Evolutionary conservation across 2,113 vertebrate species (phyloP).

Genomic region (Rhodinocichla rosea): DNA sequence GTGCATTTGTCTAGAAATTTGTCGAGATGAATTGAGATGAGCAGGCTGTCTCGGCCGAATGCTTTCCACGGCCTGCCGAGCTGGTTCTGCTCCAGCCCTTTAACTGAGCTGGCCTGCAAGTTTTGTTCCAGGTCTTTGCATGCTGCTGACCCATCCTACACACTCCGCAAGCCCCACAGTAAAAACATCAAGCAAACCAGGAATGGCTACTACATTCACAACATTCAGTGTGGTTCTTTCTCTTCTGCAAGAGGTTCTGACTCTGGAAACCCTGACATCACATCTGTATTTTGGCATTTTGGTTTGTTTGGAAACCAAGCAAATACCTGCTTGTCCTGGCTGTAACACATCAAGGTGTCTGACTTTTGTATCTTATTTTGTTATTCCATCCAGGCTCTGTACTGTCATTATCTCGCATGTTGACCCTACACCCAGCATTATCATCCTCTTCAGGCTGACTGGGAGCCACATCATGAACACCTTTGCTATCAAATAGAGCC

Average conservation of each 20-base stretch:
- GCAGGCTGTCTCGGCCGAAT: background rate
- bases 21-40: slow-evolving; percentile 41
- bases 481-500: background rate
- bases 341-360: rapidly evolving
- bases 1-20: slow-evolving; percentile 35
- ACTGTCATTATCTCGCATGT: background rate
- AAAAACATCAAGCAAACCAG: background rate
- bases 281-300: background rate
- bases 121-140: background rate
- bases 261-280: background rate
- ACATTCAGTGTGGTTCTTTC: background rate
- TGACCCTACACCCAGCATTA: background rate
- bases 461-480: background rate
- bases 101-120: background rate
- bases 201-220: background rate
- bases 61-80: background rate
- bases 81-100: background rate
- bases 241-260: background rate
- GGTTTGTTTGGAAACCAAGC: background rate
- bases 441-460: background rate
- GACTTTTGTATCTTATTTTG: background rate
- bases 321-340: background rate
- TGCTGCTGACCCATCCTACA: background rate
- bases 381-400: background rate
- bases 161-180: background rate